phyloP scores from a whole-genome alignment of 2,797 vertebrate species.

The Girardinus metallicus region DNA sequence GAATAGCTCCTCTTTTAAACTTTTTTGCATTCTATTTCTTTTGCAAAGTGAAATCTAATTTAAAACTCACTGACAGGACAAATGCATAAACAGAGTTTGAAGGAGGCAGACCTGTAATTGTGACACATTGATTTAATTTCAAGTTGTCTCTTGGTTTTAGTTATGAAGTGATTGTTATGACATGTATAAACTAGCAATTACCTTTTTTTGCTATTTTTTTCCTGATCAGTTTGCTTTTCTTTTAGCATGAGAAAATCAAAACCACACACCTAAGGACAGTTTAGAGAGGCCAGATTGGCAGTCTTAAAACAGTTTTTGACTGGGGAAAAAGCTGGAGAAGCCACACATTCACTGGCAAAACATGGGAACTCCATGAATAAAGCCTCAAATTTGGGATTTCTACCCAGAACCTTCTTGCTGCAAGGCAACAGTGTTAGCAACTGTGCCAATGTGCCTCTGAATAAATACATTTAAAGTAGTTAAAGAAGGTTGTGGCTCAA shows the following conservation, averaged over 20 bases:
- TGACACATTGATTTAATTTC: slow-evolving; percentile 17
- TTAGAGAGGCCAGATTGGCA: not conserved
- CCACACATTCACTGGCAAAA: not conserved
- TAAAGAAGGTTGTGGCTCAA: not conserved
- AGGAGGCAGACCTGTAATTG: slow-evolving; percentile 4
- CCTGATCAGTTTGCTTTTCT: not conserved
- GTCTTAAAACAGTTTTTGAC: not conserved
- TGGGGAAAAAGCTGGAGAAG: not conserved
- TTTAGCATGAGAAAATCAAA: not conserved
- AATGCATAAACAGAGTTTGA: not conserved
- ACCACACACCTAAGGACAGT: not conserved
- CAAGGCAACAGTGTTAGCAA: not conserved
- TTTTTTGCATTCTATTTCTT: slow-evolving; percentile 32
- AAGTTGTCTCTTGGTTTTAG: slow-evolving; percentile 9
- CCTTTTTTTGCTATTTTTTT: not conserved
- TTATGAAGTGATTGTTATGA: not conserved
- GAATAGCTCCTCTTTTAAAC: slow-evolving; percentile 28
- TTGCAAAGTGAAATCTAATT: slow-evolving; percentile 26
- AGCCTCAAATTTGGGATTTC: not conserved
- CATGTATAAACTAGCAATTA: not conserved
- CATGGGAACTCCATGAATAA: not conserved
- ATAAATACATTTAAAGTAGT: not conserved
- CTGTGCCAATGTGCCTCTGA: not conserved
- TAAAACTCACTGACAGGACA: slow-evolving; percentile 11
- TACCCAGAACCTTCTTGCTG: not conserved